Base-by-base conservation (phyloP, 37 sponge, comb jelly and placozoan species). In the Axinella damicornis region DNA sequence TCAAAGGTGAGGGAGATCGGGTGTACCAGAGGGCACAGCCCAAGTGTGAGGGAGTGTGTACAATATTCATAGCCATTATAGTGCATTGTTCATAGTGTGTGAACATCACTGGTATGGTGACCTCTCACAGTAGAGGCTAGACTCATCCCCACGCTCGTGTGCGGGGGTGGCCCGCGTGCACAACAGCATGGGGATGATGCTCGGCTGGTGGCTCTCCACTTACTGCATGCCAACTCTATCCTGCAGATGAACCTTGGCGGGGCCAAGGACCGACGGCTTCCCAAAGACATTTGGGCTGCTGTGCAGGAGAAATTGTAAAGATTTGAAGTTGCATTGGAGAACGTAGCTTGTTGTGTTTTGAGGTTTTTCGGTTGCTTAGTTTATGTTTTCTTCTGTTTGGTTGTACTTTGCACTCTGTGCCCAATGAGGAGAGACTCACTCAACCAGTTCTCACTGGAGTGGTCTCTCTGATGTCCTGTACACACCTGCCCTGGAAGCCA, bases 201-300 rank as follows among this genome's bases (percentile, higher is more conserved):
- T n/a, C n/a, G n/a, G n/a, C n/a, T n/a, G n/a, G n/a, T n/a, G n/a
- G n/a, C n/a, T n/a, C n/a, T n/a, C n/a, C n/a, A n/a, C n/a, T n/a
- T n/a, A n/a, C n/a, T n/a, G n/a, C n/a, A n/a, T n/a, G n/a, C n/a
- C n/a, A n/a, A n/a, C n/a, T n/a, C n/a, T n/a, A n/a, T n/a, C n/a
- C n/a, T n/a, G n/a, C 36, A 93, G 93, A 88, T 85, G 86, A 93
- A 93, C 59, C 27, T 93, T 1, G 93, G 93, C 73, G 93, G 93
- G 15, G 90, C 89, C 6, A 60, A 59, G 68, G 93, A 88, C 62
- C 75, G 93, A 0, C 90, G 89, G 25, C 82, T 93, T 1, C 93
- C 93, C 12, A 65, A 63, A 14, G 90, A 88, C 62, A 93, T 93
- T 69, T 93, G 93, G 90, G 68, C 60, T n/a, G 21, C 62, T 16